phyloP scores from a whole-genome alignment of 2,113 vertebrate species.

The Parus major region DNA sequence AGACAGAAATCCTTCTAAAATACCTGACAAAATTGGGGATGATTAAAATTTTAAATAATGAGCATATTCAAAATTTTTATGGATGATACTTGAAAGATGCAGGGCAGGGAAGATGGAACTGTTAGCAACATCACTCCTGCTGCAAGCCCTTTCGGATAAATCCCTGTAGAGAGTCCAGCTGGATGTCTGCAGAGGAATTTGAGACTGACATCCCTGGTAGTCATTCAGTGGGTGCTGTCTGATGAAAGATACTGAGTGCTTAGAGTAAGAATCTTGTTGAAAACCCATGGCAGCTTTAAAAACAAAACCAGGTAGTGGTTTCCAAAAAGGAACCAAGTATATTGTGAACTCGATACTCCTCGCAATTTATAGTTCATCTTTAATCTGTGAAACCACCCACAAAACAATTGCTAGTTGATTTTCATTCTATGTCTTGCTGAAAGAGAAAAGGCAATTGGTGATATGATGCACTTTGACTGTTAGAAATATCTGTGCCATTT shows the following conservation, averaged over 20 bases:
- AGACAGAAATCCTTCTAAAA: conserved; percentile 7
- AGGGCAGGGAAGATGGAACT: neutral
- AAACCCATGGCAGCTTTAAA: conserved; percentile 49
- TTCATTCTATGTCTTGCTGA: neutral
- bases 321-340: conserved; percentile 15
- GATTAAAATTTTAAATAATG: neutral
- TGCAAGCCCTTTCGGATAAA: neutral
- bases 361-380: conserved; percentile 1
- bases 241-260: neutral
- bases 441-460: neutral
- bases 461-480: neutral
- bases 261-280: conserved; percentile 28
- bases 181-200: neutral
- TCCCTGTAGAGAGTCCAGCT: neutral
- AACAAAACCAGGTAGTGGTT: conserved; percentile 34
- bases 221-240: conserved; percentile 7
- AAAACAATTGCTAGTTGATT: neutral
- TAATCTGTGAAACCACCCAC: neutral
- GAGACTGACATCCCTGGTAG: neutral
- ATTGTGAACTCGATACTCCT: conserved; percentile 7
- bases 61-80: neutral
- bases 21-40: neutral
- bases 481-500: neutral
- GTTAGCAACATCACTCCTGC: neutral
- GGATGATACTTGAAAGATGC: neutral